Conservation (phyloP, 1,140 invertebrate genomes). For the Hycleus cichorii region DNA sequence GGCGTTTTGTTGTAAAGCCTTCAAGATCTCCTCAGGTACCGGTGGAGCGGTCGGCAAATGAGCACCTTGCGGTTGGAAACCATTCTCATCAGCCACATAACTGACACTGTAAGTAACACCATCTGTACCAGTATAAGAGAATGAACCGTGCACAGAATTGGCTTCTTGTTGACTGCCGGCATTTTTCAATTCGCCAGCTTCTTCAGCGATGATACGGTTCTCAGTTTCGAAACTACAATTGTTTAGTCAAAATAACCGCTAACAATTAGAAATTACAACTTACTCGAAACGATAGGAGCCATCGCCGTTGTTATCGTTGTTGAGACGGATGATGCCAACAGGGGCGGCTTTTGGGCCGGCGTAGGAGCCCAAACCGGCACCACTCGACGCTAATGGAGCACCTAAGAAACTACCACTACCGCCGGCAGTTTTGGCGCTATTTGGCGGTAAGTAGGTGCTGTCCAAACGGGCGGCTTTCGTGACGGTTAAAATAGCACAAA, state of each 20-base stretch:
- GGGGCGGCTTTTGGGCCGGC: not conserved
- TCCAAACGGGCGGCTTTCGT: slow-evolving; percentile 23
- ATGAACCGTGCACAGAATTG: slow-evolving; percentile 55
- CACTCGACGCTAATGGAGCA: not conserved
- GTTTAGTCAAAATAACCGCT: slow-evolving; percentile 46
- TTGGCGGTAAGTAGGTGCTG: slow-evolving; percentile 29
- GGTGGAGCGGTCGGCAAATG: slow-evolving; percentile 60
- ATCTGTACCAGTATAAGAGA: slow-evolving; percentile 64
- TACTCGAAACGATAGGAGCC: slow-evolving; percentile 45
- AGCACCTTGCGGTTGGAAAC: slow-evolving; percentile 63
- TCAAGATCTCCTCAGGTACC: slow-evolving; percentile 45
- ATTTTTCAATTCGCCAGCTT: slow-evolving; percentile 56
- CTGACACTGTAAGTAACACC: slow-evolving; percentile 57
- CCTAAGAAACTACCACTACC: slow-evolving; percentile 10
- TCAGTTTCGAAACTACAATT: slow-evolving; percentile 59
- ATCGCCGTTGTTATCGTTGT: slow-evolving; percentile 47
- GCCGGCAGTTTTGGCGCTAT: slow-evolving; percentile 10
- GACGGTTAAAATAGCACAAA: too few relatives aligned
- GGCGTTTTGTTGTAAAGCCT: slow-evolving; percentile 32
- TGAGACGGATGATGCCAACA: slow-evolving; percentile 40
- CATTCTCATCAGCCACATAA: slow-evolving; percentile 72
- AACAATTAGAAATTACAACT: not conserved
- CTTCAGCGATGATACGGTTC: slow-evolving; percentile 62
- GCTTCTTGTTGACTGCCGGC: slow-evolving; percentile 48
- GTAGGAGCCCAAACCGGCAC: not conserved